Evolutionary conservation across 2,113 vertebrate species (phyloP), one percentile per base, ranked within the genome.

Genomic region (Pleuronectes platessa): DNA sequence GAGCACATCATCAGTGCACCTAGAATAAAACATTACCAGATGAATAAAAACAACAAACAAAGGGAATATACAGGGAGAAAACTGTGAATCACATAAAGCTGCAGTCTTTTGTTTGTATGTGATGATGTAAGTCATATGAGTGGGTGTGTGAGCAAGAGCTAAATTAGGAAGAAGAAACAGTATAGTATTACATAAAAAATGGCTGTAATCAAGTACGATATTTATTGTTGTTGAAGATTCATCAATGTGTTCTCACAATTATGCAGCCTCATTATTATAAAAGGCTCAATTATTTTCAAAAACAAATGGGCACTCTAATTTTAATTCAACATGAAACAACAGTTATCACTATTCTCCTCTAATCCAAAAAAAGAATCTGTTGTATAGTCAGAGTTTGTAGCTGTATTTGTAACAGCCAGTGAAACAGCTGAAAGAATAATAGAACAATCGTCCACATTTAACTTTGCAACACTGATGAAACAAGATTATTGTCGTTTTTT

Each of bases 11-110:
- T 31, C 51, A 54, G 51, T 75, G 64, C 61, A 68, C 31, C 40
- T 11, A 27, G 62, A 69, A 74, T 73, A 68, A 79, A 75, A 75
- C 17, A 72, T 74, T 49, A 73, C 42, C 77, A 7, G 27, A 68
- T 61, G 40, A 42, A 27, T 67, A 67, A 62, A 27, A 70, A 31
- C 31, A 20, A 27, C 3, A 54, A 79, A 74, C 60, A 47, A 53
- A 58, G 26, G 14, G 26, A 47, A 56, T 35, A 68, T 18, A 40
- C 2, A 66, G 5, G 3, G 5, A 26, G 18, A 40, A 53, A 51
- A 42, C 40, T 42, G 35, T 37, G 47, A 60, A 51, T 49, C 71
- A 66, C 49, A 24, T 24, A 24, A 24, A 59, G 61, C 7, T 21
- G 0, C 23, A 31, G 17, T 31, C 4, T 49, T 5, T 7, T 66